These are phyloP conservation scores for Pecten maximus DNA, from an alignment of 2,888 invertebrate species.

Conservation along the genomic window DNA sequence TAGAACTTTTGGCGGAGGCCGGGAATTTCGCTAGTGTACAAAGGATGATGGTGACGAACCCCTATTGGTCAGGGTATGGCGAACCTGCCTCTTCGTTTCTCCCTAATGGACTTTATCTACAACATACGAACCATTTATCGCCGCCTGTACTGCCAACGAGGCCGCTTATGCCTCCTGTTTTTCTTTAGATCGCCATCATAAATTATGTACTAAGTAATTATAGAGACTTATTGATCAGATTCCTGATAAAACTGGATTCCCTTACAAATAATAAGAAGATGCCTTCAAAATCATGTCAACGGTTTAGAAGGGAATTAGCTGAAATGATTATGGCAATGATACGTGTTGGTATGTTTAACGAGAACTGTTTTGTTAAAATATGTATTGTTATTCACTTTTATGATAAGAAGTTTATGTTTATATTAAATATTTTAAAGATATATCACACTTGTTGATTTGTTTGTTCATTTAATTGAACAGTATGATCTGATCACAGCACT, in stretches of 20 bases:
- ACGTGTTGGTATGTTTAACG: neutral
- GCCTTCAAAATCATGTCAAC: no score
- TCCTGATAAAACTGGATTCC: neutral
- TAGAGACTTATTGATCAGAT: neutral
- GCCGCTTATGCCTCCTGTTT: neutral
- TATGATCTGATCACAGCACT: no score
- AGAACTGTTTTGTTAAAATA: neutral
- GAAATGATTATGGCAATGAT: neutral
- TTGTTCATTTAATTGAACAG: no score
- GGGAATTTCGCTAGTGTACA: conserved; percentile 43
- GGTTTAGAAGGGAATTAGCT: neutral
- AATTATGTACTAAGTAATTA: no score
- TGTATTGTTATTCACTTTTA: neutral
- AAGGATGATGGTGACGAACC: conserved; percentile 37
- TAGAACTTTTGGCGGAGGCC: conserved; percentile 48
- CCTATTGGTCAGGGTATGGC: neutral
- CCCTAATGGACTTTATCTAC: neutral
- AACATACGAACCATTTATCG: neutral
- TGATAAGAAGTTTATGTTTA: neutral
- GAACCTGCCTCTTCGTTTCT: neutral
- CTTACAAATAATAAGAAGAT: no score
- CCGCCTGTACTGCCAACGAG: neutral
- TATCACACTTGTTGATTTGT: neutral
- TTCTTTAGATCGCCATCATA: neutral
- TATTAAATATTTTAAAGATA: neutral